A percentile compares a stretch with the other conserved stretches of the same genome.
phyloP scores from a whole-genome alignment of 2,797 vertebrate species.

The Xiphorhynchus erythropygius region DNA sequence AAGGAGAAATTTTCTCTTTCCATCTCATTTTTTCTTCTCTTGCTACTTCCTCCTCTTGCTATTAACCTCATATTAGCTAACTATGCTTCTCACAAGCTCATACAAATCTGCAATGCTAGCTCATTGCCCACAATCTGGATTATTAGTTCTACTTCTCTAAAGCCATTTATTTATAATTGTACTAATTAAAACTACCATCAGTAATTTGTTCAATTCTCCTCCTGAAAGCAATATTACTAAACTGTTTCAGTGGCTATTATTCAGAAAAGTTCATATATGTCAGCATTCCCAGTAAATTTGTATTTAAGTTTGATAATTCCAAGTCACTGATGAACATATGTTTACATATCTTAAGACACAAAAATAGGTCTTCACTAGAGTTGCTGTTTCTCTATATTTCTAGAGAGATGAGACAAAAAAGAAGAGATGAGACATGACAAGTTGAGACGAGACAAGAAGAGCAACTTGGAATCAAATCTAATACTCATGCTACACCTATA shows the following conservation, averaged over 20 bases:
- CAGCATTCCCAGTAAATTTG: background rate
- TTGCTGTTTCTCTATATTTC: background rate
- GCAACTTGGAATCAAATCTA: background rate
- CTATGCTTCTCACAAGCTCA: background rate
- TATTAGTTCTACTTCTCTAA: background rate
- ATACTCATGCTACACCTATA: background rate
- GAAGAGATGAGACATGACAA: no score
- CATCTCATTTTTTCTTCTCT: background rate
- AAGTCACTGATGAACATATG: background rate
- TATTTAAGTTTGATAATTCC: background rate
- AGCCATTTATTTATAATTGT: background rate
- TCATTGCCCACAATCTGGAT: background rate
- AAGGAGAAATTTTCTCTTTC: background rate
- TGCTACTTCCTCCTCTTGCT: background rate
- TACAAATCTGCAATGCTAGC: background rate
- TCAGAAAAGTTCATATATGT: background rate
- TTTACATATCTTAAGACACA: background rate
- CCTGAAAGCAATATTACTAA: background rate
- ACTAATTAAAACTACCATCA: background rate
- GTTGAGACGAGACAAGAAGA: fast-evolving
- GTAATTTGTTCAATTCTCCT: background rate
- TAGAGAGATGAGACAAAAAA: background rate
- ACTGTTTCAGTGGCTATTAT: background rate
- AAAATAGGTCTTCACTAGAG: background rate
- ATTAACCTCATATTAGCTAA: background rate